Percentiles rank a stretch among this genome's conserved stretches.
Evolutionary conservation across 2,113 vertebrate genomes (phyloP).

Genomic region (Vombatus ursinus): DNA sequence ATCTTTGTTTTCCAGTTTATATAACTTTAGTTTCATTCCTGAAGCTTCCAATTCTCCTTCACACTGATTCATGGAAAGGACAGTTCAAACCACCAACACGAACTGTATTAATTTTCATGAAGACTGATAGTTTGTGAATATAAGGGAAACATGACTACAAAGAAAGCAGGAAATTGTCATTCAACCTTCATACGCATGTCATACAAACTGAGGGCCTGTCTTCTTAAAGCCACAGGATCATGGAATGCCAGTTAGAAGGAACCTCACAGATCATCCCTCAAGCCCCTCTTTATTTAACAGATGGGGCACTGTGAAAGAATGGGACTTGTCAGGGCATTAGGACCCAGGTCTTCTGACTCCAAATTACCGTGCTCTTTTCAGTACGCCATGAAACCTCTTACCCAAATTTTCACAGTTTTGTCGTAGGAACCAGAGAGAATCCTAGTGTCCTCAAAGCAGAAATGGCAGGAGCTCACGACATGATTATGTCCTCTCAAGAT

Average conservation of each 20-base stretch:
- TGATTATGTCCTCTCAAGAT: constrained; percentile 72
- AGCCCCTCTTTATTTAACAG: not conserved
- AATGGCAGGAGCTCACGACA: constrained; percentile 80
- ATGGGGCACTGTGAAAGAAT: not conserved
- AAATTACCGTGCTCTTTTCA: not conserved
- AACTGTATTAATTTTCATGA: not conserved
- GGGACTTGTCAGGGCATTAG: not conserved
- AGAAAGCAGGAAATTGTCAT: not conserved
- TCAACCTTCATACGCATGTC: not conserved
- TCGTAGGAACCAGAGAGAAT: constrained; percentile 78
- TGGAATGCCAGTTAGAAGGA: not conserved
- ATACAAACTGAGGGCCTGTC: not conserved
- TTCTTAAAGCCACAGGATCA: not conserved
- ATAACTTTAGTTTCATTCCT: not conserved
- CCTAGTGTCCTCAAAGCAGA: constrained; percentile 81
- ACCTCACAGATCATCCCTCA: not conserved
- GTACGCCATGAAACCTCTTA: constrained; percentile 56
- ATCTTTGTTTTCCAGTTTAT: not conserved
- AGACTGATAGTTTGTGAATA: not conserved
- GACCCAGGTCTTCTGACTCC: not conserved
- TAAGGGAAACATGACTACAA: not conserved
- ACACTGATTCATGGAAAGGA: not conserved
- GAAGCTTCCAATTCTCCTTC: not conserved
- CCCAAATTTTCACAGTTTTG: constrained; percentile 78
- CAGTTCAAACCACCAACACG: not conserved